Percentiles rank a stretch among this genome's conserved stretches.
These are phyloP conservation scores for Triplophysa rosa DNA, from an alignment of 2,113 vertebrate species.

Conservation along the genomic window DNA sequence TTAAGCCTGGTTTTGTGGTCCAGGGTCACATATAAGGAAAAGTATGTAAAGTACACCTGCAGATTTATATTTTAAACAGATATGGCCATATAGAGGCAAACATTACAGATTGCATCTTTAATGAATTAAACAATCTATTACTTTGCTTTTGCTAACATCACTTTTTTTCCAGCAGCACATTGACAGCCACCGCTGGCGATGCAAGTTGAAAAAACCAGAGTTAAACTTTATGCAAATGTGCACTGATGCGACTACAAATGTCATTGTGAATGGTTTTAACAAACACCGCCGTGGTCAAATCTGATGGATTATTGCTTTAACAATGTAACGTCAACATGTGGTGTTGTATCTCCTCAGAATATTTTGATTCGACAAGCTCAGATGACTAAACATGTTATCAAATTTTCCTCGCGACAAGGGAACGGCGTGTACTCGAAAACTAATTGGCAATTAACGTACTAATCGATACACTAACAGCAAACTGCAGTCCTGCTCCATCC, in stretches of 20 bases:
- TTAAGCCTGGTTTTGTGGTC: no score
- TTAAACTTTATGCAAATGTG: background rate
- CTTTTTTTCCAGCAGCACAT: slow-evolving; percentile 9
- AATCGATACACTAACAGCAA: slow-evolving; percentile 39
- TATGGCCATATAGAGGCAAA: no score
- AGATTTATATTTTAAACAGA: no score
- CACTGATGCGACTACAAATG: background rate
- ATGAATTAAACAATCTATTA: no score
- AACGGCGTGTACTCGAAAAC: slow-evolving; percentile 22
- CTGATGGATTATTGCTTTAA: slow-evolving; percentile 27
- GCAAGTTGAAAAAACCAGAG: background rate
- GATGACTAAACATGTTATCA: slow-evolving; percentile 25
- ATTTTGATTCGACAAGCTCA: slow-evolving; percentile 32
- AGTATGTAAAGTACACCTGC: no score
- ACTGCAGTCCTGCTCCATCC: background rate
- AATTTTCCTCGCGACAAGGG: slow-evolving; percentile 22
- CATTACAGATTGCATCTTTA: no score
- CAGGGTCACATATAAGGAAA: no score
- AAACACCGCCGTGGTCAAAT: background rate
- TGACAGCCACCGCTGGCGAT: background rate
- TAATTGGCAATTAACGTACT: slow-evolving; percentile 36
- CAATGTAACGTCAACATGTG: slow-evolving; percentile 3
- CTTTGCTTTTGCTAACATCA: background rate
- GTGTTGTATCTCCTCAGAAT: slow-evolving; percentile 14
- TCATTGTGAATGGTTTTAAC: background rate